Base-by-base conservation (phyloP, 1,140 invertebrate genomes). In the Cherax destructor region DNA sequence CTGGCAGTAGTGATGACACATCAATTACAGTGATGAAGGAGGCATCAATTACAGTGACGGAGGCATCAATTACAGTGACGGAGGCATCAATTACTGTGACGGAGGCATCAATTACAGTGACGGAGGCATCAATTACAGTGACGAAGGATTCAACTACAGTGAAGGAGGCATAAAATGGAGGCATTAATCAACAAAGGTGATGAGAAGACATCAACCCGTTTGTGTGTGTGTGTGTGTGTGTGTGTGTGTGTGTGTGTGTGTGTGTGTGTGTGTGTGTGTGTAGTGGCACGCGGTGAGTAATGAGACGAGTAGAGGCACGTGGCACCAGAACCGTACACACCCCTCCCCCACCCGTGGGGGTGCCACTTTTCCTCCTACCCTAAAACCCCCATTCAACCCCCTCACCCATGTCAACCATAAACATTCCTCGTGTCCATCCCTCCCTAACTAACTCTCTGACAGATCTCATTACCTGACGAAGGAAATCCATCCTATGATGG, bases 291-390 rank as follows among this genome's bases (percentile, higher is more conserved):
- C 21, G 85, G 50, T 87, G 85, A 87, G 85, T 87, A 87, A 87
- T 87, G 85, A 87, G 85, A 52, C 56, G 9, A 87, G 52, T 49
- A 69, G 24, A 24, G 76, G 69, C 85, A 87, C 85, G 85, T 87
- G 85, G 85, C 76, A 87, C 50, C 4, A 50, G 59, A 56, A 49
- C 76, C 50, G 30, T 41, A 41, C 30, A 41, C 2, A 18, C 72
- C 24, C 24, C 79, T 13, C 61, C 76, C 10, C 13, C 74, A 87
- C 24, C 85, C 61, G 52, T 41, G 76, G 30, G 69, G 50, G 74
- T 74, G 49, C 2, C 76, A 11, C 18, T 30, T 24, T n/a, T n/a
- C 85, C 52, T 52, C 10, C 41, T 21, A n/a, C 72, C 69, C 41
- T 59, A 13, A 10, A 13, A 13, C 81, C 59, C 24, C 4, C 81